These are phyloP conservation scores for Drosophila limbata DNA, from an alignment of 2,888 invertebrate species.

Conservation along the genomic window DNA sequence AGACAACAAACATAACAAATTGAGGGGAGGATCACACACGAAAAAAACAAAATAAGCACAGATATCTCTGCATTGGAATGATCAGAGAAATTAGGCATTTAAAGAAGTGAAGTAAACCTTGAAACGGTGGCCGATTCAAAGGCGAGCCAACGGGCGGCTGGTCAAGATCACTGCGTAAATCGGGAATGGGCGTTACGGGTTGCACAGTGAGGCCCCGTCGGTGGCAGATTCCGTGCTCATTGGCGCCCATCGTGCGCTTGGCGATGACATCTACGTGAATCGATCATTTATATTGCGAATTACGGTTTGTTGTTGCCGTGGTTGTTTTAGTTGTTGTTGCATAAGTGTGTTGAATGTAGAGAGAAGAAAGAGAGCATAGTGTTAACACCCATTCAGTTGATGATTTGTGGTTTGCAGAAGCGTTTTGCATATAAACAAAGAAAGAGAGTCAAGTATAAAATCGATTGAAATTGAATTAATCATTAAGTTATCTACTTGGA, in stretches of 20 bases:
- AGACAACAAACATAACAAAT: constrained; percentile 54
- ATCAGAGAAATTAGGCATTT: constrained; percentile 14
- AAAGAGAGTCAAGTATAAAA: constrained; percentile 64
- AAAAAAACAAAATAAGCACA: constrained; percentile 28
- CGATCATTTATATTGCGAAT: constrained; percentile 30
- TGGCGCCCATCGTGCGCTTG: constrained; percentile 86
- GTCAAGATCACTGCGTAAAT: constrained; percentile 89
- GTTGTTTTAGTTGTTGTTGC: constrained; percentile 40
- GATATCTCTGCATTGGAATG: constrained; percentile 3
- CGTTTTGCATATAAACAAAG: constrained; percentile 71
- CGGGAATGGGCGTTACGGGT: constrained; percentile 93
- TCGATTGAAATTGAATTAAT: constrained; percentile 31
- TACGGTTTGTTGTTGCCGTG: constrained; percentile 33
- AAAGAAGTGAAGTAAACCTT: constrained; percentile 79
- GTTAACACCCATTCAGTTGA: constrained; percentile 63
- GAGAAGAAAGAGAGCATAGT: constrained; percentile 43
- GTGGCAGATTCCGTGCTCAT: constrained; percentile 94
- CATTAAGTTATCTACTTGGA: constrained; percentile 38
- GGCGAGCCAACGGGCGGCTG: constrained; percentile 84
- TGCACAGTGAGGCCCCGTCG: constrained; percentile 93
- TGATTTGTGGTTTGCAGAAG: constrained; percentile 61
- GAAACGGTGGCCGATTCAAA: constrained; percentile 85
- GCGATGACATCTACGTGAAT: constrained; percentile 79
- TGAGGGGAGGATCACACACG: constrained; percentile 28
- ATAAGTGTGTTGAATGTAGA: constrained; percentile 44